These are phyloP conservation scores for Arctopsyche grandis DNA, from an alignment of 1,140 invertebrate genomes.

Conservation along the genomic window DNA sequence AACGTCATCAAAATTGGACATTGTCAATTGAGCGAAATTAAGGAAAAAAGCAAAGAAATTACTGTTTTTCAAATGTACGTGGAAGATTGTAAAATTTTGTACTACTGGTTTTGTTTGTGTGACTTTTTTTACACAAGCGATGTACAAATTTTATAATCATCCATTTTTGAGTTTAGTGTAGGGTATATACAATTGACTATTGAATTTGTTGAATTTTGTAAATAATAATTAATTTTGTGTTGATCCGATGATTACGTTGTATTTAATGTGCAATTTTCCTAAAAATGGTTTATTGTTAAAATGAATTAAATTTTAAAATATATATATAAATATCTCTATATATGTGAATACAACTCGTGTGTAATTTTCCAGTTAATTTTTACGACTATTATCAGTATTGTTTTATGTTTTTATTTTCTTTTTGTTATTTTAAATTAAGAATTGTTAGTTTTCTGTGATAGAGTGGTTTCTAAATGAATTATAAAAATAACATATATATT, in stretches of 20 bases:
- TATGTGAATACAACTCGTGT: slow-evolving; percentile 3
- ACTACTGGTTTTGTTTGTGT: too few species aligned
- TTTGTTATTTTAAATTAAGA: slow-evolving; percentile 38
- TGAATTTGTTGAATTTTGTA: slow-evolving; percentile 33
- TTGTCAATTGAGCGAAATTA: too few species aligned
- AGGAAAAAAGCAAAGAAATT: too few species aligned
- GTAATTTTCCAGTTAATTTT: background rate
- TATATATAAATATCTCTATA: background rate
- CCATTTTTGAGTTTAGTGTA: background rate
- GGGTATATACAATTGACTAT: slow-evolving; percentile 7
- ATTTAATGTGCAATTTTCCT: slow-evolving; percentile 26
- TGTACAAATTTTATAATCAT: too few species aligned
- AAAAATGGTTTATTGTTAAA: background rate
- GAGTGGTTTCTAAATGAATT: slow-evolving; percentile 8
- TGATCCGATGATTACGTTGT: background rate
- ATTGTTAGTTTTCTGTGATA: slow-evolving; percentile 36
- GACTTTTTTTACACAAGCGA: too few species aligned
- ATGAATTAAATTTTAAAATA: background rate
- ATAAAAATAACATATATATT: slow-evolving; percentile 16
- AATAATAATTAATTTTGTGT: background rate
- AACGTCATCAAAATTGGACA: too few species aligned
- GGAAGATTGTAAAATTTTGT: too few species aligned
- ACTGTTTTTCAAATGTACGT: too few species aligned
- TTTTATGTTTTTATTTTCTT: background rate
- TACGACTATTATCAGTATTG: background rate